These are phyloP conservation scores for Hypolimnas misippus DNA, from an alignment of 2,888 invertebrate genomes.

Conservation along the genomic window DNA sequence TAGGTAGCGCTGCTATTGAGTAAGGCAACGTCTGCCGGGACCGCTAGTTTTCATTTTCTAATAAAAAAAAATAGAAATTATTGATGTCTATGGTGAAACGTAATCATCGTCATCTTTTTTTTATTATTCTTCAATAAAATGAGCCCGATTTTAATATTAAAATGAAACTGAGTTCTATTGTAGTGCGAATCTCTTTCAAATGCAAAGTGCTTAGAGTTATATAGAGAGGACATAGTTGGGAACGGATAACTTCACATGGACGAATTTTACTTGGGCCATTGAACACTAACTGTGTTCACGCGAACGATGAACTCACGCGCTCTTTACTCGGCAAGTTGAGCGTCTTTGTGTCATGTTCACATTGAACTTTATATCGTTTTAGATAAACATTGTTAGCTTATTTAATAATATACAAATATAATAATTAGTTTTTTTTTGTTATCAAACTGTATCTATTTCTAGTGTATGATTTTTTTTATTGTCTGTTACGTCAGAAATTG, in stretches of 20 bases:
- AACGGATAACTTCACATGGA: constrained; percentile 51
- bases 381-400: constrained; percentile 8
- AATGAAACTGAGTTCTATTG: constrained; percentile 11
- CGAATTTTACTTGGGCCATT: constrained; percentile 56
- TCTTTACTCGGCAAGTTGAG: constrained; percentile 29
- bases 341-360: constrained; percentile 27
- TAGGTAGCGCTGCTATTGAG: too few species aligned
- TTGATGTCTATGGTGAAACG: too few species aligned
- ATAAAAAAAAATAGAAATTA: too few species aligned
- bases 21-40: too few species aligned
- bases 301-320: constrained; percentile 41
- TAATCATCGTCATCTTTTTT: too few species aligned
- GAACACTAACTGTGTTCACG: constrained; percentile 52
- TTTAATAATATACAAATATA: too few species aligned
- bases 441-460: too few species aligned
- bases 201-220: constrained; percentile 15
- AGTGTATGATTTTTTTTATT: too few species aligned
- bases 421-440: too few species aligned
- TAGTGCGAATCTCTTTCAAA: constrained; percentile 20
- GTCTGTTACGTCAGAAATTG: too few species aligned
- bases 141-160: background rate
- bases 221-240: constrained; percentile 39
- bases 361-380: background rate
- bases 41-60: too few species aligned
- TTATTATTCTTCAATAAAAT: too few species aligned